Evolutionary conservation across 1,140 invertebrate genomes (phyloP).

Genomic region (Potamilus streckersoni): DNA sequence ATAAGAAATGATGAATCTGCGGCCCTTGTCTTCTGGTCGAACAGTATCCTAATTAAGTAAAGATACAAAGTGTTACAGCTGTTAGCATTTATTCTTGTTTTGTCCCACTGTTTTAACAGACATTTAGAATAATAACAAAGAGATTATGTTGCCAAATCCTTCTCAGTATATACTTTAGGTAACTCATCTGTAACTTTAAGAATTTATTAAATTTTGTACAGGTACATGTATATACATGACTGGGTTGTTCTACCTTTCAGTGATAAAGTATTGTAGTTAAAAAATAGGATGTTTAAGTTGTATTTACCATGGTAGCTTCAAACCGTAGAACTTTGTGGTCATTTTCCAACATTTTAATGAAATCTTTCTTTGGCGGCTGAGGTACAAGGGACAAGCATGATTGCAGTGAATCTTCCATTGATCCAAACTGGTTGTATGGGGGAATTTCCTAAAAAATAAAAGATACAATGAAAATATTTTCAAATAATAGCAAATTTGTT

Average conservation of each 20-base stretch:
- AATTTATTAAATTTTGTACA: too few species aligned
- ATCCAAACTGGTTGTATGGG: slow-evolving; percentile 90
- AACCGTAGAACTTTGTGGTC: slow-evolving; percentile 75
- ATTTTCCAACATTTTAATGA: slow-evolving; percentile 83
- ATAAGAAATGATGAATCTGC: slow-evolving; percentile 67
- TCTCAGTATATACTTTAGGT: too few species aligned
- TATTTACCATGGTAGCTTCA: slow-evolving; percentile 68
- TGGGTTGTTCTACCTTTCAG: too few species aligned
- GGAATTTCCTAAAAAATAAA: slow-evolving; percentile 71
- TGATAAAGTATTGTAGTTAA: too few species aligned
- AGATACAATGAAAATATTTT: neutral
- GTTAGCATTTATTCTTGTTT: neutral
- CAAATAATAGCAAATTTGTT: neutral
- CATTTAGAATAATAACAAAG: too few species aligned
- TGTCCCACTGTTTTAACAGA: too few species aligned
- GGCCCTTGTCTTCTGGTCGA: slow-evolving; percentile 62
- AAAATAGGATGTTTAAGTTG: neutral
- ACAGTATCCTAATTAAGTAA: slow-evolving; percentile 57
- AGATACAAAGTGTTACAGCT: neutral
- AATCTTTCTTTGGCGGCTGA: slow-evolving; percentile 80
- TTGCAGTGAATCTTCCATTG: slow-evolving; percentile 81
- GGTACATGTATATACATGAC: too few species aligned
- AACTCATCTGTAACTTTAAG: too few species aligned
- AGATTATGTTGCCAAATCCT: too few species aligned
- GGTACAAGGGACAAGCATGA: slow-evolving; percentile 77